phyloP scores from a whole-genome alignment of 2,888 invertebrate genomes.

The Limnephilus rhombicus region DNA sequence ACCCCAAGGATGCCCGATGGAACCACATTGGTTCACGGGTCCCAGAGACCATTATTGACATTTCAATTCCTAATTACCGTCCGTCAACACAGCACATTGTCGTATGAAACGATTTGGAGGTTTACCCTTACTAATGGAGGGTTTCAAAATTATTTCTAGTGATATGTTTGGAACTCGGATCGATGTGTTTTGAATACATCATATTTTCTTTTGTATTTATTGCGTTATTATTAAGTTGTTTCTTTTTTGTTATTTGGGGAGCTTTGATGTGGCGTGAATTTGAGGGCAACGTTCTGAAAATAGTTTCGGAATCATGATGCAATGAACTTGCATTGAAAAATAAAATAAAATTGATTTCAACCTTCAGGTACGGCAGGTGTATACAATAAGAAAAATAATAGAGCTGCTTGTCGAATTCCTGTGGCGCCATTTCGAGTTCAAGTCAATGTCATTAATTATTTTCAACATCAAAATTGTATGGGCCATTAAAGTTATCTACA shows the following conservation, averaged over 20 bases:
- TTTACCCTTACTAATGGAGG: slow-evolving; percentile 18
- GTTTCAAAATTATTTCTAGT: slow-evolving; percentile 22
- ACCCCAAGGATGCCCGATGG: background rate
- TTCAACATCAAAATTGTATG: no score
- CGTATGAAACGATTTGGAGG: slow-evolving; percentile 11
- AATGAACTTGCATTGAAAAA: background rate
- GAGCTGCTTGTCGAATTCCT: background rate
- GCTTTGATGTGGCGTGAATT: background rate
- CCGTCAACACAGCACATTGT: slow-evolving; percentile 50
- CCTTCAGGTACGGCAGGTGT: background rate
- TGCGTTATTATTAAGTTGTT: background rate
- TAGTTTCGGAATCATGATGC: background rate
- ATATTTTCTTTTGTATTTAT: background rate
- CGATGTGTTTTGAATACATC: slow-evolving; percentile 25
- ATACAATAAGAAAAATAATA: background rate
- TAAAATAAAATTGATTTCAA: background rate
- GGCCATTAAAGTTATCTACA: no score
- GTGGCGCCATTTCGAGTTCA: background rate
- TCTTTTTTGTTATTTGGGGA: background rate
- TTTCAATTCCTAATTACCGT: slow-evolving; percentile 56
- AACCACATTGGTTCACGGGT: slow-evolving; percentile 13
- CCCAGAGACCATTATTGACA: slow-evolving; percentile 53
- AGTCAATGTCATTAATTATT: no score
- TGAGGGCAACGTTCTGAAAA: background rate
- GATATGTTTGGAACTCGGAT: background rate